Percentiles rank a stretch among this genome's conserved stretches.
Evolutionary conservation across 2,888 invertebrate genomes (phyloP).

Genomic region (Catocala fraxini): DNA sequence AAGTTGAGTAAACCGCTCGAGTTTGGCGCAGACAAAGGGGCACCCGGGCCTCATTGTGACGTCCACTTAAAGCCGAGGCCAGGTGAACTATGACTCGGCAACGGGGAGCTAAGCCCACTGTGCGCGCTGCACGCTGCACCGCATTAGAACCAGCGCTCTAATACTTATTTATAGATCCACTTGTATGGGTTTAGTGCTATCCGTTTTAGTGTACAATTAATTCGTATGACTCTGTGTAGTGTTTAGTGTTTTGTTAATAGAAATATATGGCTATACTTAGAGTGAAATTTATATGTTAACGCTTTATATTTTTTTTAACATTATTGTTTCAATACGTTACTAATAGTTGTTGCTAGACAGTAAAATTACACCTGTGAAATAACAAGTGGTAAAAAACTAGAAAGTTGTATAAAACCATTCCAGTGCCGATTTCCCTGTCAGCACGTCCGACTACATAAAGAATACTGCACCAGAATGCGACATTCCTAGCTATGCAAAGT

Average conservation of each 20-base stretch:
- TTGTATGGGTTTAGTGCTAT: slow-evolving; percentile 19
- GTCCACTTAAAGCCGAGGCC: slow-evolving; percentile 50
- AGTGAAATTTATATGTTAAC: neutral
- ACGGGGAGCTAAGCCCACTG: slow-evolving; percentile 39
- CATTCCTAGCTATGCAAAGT: too few species aligned
- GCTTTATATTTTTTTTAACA: too few species aligned
- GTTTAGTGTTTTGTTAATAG: neutral
- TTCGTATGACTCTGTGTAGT: neutral
- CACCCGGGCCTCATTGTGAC: slow-evolving; percentile 48
- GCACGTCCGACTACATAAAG: too few species aligned
- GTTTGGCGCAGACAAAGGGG: slow-evolving; percentile 58
- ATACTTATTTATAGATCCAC: slow-evolving; percentile 47
- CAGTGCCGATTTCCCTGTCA: too few species aligned
- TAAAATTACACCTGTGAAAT: too few species aligned
- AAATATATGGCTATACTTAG: neutral
- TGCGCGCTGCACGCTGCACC: slow-evolving; percentile 23
- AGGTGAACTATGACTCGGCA: slow-evolving; percentile 55
- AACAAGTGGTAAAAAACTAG: too few species aligned
- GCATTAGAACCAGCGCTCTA: slow-evolving; percentile 40
- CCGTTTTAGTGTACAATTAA: slow-evolving; percentile 9
- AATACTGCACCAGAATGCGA: neutral
- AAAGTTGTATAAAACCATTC: too few species aligned
- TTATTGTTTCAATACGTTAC: too few species aligned
- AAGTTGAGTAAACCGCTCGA: slow-evolving; percentile 60
- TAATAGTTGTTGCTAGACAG: too few species aligned